phyloP scores from a whole-genome alignment of 2,888 invertebrate genomes.

The Plebejus anna region DNA sequence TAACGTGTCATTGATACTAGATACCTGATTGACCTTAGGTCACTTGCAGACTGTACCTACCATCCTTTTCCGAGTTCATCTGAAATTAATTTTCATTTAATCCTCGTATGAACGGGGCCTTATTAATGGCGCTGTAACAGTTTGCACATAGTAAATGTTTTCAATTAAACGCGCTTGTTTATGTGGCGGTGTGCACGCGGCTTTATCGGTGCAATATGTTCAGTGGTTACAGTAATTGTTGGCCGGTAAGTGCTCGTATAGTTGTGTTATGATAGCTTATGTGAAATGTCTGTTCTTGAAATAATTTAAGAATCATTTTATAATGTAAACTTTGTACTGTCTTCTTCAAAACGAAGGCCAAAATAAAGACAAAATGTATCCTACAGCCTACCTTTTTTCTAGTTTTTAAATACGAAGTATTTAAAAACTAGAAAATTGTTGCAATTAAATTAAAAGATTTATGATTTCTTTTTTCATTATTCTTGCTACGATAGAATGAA shows the following conservation, averaged over 20 bases:
- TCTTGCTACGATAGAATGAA: too few species aligned
- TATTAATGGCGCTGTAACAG: conserved; percentile 45
- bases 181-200: conserved; percentile 40
- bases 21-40: background rate
- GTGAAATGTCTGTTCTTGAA: background rate
- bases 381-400: too few species aligned
- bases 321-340: too few species aligned
- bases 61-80: conserved; percentile 30
- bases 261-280: background rate
- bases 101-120: conserved; percentile 35
- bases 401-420: too few species aligned
- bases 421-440: too few species aligned
- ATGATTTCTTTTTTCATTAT: too few species aligned
- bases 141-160: conserved; percentile 55
- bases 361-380: too few species aligned
- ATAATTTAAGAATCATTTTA: background rate
- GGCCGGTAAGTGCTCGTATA: conserved; percentile 26
- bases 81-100: conserved; percentile 42
- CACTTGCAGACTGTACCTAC: conserved; percentile 23
- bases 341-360: too few species aligned
- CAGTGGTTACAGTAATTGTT: conserved; percentile 32
- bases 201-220: conserved; percentile 33
- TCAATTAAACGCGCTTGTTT: conserved; percentile 54
- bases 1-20: too few species aligned
- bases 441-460: too few species aligned